A percentile compares a stretch with the other conserved stretches of the same genome.
These are phyloP conservation scores for Galleria mellonella DNA, from an alignment of 1,140 invertebrate genomes.

Conservation along the genomic window DNA sequence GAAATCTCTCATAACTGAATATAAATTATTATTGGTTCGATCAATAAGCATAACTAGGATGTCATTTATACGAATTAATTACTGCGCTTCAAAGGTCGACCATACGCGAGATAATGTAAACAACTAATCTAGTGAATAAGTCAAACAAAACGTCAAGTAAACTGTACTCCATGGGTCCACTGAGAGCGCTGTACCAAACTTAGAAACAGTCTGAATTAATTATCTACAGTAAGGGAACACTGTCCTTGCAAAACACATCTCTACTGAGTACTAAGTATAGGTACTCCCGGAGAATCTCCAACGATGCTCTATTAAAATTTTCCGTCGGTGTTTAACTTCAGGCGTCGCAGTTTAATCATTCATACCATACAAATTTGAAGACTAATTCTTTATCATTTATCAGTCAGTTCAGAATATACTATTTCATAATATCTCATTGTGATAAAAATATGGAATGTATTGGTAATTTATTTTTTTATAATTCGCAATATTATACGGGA, in stretches of 20 bases:
- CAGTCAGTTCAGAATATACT: constrained; percentile 16
- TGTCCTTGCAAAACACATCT: too few species aligned
- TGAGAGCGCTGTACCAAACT: not conserved
- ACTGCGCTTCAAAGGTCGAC: too few species aligned
- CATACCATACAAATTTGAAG: constrained; percentile 20
- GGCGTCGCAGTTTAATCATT: constrained; percentile 26
- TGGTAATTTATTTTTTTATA: too few species aligned
- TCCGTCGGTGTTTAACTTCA: constrained; percentile 12
- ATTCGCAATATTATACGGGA: too few species aligned
- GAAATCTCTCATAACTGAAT: too few species aligned
- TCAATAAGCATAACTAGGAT: too few species aligned
- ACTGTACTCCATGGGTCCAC: not conserved
- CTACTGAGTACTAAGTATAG: too few species aligned
- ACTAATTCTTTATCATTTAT: not conserved
- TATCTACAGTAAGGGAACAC: not conserved
- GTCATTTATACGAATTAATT: too few species aligned
- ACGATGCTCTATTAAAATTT: constrained; percentile 25
- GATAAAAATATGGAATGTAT: too few species aligned
- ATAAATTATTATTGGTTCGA: too few species aligned
- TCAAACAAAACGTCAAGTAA: not conserved
- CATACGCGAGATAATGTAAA: not conserved
- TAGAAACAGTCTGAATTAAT: not conserved
- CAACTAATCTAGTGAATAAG: constrained; percentile 1
- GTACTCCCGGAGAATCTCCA: too few species aligned
- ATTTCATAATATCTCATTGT: too few species aligned